Base-by-base conservation (phyloP, 1,140 invertebrate genomes). In the Fopius arisanus region DNA sequence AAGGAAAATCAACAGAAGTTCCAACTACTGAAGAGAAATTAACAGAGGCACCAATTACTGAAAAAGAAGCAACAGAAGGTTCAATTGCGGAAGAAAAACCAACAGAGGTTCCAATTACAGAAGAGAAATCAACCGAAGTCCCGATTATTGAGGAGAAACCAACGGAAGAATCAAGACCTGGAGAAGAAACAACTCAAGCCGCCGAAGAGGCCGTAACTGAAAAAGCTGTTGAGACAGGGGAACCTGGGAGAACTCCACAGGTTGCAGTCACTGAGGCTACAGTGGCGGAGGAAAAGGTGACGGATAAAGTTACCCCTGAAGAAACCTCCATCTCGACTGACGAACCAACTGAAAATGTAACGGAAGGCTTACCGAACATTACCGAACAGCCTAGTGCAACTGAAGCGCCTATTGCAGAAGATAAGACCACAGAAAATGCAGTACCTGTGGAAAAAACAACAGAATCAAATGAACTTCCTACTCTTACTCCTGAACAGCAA, bases 141-240 rank as follows among this genome's bases (percentile, higher is more conserved):
- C 6, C 43, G 48, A 16, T 68, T 19, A n/a, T 7, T 48, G 59
- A 72, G 54, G 74, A 77, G 75, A 78, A 78, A 23, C 33, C 70
- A 6, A 54, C 31, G 5, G 69, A 71, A 66, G 37, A 10, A 19
- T 14, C 54, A 62, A 16, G 31, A 26, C 16, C 65, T n/a, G 23
- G 9, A 0, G 69, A 67, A 31, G 62, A 75, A 54, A 59, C 29
- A 76, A 14, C 3, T 19, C 5, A 65, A 29, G 12, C 73, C 29
- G 73, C 73, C 37, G 73, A 71, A 74, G 75, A 77, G 62, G 69
- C 63, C 37, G 74, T 54, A 37, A 72, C 81, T 73, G 75, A 76
- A 78, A 72, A 14, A 14, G 21, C 19, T 14, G 72, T 75, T 7
- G 40, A 74, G 23, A 48, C 73, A 37, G 23, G 31, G 7, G 69